Base-by-base conservation (phyloP, 2,888 invertebrate species). In the Acholoe squamosa region DNA sequence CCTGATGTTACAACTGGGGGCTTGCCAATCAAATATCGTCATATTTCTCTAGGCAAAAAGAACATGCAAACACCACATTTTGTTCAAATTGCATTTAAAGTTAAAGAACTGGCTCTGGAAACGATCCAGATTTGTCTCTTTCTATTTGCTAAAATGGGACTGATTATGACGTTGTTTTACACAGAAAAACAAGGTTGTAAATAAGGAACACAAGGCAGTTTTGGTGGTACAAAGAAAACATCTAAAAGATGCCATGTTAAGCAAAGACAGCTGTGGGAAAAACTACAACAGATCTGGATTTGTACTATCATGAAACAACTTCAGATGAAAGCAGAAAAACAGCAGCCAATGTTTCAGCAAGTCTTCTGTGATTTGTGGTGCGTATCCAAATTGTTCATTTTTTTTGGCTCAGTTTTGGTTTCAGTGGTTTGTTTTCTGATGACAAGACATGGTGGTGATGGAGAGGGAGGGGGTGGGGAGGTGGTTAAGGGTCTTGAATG, bases 1-100 rank as follows among this genome's bases (percentile, higher is more conserved):
- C 71, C 71, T 28, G 14, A 16, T 51, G 43, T 22, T 19, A 25
- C 16, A 5, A 19, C 84, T 84, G 84, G 84, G 33, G n/a, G 25
- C 22, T 22, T 43, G 84, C 84, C 84, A 84, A 84, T 84, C 84
- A 84, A 84, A 84, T 84, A 84, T 33, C 43, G 84, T 84, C 84
- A 84, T 84, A 84, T 84, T 43, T 43, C 22, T 16, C n/a, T 0
- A 14, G 34, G 43, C 43, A 33, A 84, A 84, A 84, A 84, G 84
- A 43, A 84, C 84, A 84, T 22, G 51, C 51, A 22, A 84, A 33
- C 43, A 84, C 28, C 22, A 51, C 51, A 84, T 84, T 43, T 34
- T 34, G 16, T 34, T 84, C 84, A 33, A 84, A 43, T 84, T 51
- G 51, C 84, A 51, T 84, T 84, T 51, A 84, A 84, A 43, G 84